Conservation (phyloP, 2,113 vertebrate genomes). For the Lampris megalopsis region DNA sequence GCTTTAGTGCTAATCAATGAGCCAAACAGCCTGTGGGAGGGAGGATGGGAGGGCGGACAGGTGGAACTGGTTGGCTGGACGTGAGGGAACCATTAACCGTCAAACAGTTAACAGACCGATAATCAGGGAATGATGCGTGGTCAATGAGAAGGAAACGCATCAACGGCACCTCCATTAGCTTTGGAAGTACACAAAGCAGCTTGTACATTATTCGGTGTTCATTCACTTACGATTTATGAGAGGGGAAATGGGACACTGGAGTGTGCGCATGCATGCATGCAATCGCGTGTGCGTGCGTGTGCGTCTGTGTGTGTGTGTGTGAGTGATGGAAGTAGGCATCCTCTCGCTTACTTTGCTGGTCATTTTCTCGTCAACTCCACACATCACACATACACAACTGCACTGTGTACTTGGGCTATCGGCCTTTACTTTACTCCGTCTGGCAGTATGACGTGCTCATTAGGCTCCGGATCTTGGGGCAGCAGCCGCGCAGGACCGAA, state of each 20-base stretch:
- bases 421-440: neutral
- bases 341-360: constrained; percentile 1
- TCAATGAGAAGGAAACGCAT: constrained; percentile 45
- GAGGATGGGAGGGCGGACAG: constrained; percentile 11
- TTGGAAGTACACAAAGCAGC: constrained; percentile 10
- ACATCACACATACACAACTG: constrained; percentile 32
- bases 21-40: constrained; percentile 25
- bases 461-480: neutral
- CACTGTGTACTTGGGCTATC: constrained; percentile 8
- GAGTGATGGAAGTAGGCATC: neutral
- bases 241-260: neutral
- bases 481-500: constrained; percentile 4
- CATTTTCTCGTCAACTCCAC: constrained; percentile 38
- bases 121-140: constrained; percentile 48
- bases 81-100: constrained; percentile 60
- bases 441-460: constrained; percentile 1
- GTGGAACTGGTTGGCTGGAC: constrained; percentile 57
- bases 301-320: neutral
- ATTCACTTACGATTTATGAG: constrained; percentile 1
- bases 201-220: constrained; percentile 36
- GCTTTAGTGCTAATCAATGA: constrained; percentile 42
- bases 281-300: neutral
- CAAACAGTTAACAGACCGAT: constrained; percentile 56
- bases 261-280: neutral
- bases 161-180: constrained; percentile 10